These are phyloP conservation scores for Scaptomyza polygonia DNA, from an alignment of 2,888 invertebrate genomes.

Conservation along the genomic window DNA sequence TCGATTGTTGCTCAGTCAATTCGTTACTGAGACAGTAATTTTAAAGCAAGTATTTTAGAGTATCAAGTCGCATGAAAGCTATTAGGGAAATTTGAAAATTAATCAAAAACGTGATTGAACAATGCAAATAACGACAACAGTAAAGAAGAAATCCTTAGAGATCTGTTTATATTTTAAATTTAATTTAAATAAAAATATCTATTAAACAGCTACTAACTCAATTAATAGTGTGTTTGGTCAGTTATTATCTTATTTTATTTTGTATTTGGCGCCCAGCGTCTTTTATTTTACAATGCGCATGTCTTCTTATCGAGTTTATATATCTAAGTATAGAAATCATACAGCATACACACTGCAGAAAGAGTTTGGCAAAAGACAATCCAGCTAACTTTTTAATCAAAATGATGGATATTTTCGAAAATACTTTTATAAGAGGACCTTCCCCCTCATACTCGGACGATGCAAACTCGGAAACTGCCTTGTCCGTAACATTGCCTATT, in stretches of 20 bases:
- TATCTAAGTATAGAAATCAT: conserved; percentile 7
- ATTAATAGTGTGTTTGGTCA: too few species aligned
- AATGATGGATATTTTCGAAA: conserved; percentile 81
- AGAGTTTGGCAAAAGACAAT: conserved; percentile 18
- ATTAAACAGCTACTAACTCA: too few species aligned
- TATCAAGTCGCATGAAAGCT: not conserved
- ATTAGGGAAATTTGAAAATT: not conserved
- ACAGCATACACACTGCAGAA: conserved; percentile 44
- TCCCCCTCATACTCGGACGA: conserved; percentile 84
- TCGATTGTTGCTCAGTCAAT: not conserved
- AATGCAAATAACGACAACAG: not conserved
- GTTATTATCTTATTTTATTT: not conserved
- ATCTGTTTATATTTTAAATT: too few species aligned
- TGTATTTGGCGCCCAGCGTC: conserved; percentile 17
- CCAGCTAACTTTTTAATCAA: conserved; percentile 7
- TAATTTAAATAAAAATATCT: too few species aligned
- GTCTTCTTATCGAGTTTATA: conserved; percentile 15
- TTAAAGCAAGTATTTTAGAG: conserved; percentile 20
- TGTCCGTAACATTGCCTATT: conserved; percentile 78
- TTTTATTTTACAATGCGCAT: conserved; percentile 38
- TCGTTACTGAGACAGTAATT: not conserved
- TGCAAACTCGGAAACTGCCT: conserved; percentile 79
- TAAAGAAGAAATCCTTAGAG: not conserved
- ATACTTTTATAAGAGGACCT: conserved; percentile 82
- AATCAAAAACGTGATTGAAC: not conserved